Percentiles rank a stretch among this genome's conserved stretches.
Conservation (phyloP, 2,113 vertebrate genomes). For the Erythrolamprus reginae region DNA sequence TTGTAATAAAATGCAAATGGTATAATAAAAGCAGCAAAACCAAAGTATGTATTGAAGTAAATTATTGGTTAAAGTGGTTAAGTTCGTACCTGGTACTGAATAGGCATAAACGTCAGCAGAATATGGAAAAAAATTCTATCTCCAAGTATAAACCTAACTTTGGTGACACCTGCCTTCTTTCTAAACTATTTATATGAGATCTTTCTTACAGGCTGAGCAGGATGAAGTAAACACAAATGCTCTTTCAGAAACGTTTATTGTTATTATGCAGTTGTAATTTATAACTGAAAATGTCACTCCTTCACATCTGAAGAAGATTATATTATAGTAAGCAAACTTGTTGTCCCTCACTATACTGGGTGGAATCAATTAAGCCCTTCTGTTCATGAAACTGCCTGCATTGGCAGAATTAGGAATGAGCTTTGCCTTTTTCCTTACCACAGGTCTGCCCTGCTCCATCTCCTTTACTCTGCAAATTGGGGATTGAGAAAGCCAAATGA, state of each 20-base stretch:
- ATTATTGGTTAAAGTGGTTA: not conserved
- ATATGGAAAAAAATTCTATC: not conserved
- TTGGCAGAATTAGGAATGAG: not conserved
- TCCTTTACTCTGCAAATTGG: not conserved
- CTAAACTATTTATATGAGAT: not conserved
- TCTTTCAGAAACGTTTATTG: not conserved
- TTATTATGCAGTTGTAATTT: not conserved
- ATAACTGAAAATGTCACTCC: not conserved
- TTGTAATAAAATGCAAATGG: not conserved
- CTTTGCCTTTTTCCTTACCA: not conserved
- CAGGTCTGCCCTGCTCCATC: not conserved
- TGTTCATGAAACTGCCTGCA: not conserved
- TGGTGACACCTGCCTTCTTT: not conserved
- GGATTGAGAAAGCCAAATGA: not conserved
- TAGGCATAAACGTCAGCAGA: not conserved
- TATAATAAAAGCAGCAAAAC: not conserved
- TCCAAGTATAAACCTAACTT: not conserved
- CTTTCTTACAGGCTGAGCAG: not conserved
- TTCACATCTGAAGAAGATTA: not conserved
- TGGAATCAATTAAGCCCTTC: not conserved
- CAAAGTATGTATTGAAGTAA: not conserved
- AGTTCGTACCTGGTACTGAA: not conserved
- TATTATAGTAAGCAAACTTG: slow-evolving; percentile 19
- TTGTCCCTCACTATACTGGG: not conserved
- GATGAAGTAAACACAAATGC: not conserved